A percentile compares a stretch with the other conserved stretches of the same genome.
These are phyloP conservation scores for human (Homo sapiens) DNA, from an alignment of 2,113 vertebrate genomes.

Conservation along the genomic window DNA sequence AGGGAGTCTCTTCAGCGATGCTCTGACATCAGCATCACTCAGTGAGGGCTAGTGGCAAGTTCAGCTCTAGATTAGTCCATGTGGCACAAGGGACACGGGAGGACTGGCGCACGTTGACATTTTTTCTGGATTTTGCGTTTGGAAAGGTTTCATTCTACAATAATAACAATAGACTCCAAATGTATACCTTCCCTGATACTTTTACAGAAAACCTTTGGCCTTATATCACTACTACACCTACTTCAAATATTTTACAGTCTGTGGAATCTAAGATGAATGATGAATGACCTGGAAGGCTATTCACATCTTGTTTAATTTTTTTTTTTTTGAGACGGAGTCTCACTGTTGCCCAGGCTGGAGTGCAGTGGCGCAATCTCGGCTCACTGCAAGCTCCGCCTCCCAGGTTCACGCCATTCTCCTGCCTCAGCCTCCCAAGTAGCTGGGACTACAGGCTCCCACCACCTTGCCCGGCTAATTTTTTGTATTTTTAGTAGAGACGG, in stretches of 20 bases:
- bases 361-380: too few species aligned
- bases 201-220: slow-evolving; percentile 53
- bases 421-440: too few species aligned
- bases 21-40: not conserved
- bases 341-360: too few species aligned
- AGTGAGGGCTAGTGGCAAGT: slow-evolving; percentile 37
- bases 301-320: too few species aligned
- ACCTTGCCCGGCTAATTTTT: too few species aligned
- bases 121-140: slow-evolving; percentile 52
- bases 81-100: not conserved
- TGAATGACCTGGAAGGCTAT: not conserved
- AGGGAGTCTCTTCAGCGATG: not conserved
- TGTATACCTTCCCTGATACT: slow-evolving; percentile 52
- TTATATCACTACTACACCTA: slow-evolving; percentile 58
- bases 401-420: too few species aligned
- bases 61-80: too few species aligned
- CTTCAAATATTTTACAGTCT: slow-evolving; percentile 66
- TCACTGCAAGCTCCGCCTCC: too few species aligned
- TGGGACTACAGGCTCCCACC: too few species aligned
- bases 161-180: slow-evolving; percentile 22
- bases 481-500: too few species aligned
- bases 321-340: too few species aligned
- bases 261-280: not conserved
- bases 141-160: slow-evolving; percentile 52
- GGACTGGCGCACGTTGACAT: not conserved